Base-by-base conservation (phyloP, 2,113 vertebrate genomes). In the Platichthys stellatus region DNA sequence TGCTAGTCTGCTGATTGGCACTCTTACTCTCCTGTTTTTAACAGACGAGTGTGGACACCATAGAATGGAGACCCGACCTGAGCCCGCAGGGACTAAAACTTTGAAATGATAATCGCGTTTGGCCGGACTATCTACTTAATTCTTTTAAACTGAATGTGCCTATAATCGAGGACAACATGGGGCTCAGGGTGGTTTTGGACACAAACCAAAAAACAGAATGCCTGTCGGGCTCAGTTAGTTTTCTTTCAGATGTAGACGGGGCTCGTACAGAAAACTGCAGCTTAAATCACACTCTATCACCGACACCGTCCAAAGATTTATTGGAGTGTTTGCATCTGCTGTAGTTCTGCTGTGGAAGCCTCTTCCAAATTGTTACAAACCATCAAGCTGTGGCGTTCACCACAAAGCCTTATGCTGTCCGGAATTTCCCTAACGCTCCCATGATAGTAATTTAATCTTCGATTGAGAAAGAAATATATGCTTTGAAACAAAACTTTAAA, bases 391-490 rank as follows among this genome's bases (percentile, higher is more conserved):
- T 51, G 47, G 47, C 17, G 3, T 18, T 18, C 62, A 24, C 18
- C 54, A 61, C 63, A 45, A 45, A 21, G 20, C 21, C 54, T 60
- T 35, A 69, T 31, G 10, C 68, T 58, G 45, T 13, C 79, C 68
- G 74, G 68, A 35, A 12, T 70, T 21, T 63, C 21, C 73, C 62
- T 51, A 69, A 2, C 43, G 28, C 31, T 79, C 54, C 35, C 56
- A 60, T 57, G 18, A 59, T 54, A 71, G 24, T 43, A 26, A 66
- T 79, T 67, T 60, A 65, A 65, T 76, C n/a, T 65, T 18, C 20
- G 4, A 40, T 56, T 24, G 21, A 20, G 17, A n/a, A 78, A 38
- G 20, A 17, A 18, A 51, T 51, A 7, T 51, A 18, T 4, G 31
- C 60, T 71, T 63, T 35, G 18, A 35, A 15, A 20, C 28, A 21